Evolutionary conservation across 2,113 vertebrate genomes (phyloP).

Genomic region (Brachypodius melanocephalos): DNA sequence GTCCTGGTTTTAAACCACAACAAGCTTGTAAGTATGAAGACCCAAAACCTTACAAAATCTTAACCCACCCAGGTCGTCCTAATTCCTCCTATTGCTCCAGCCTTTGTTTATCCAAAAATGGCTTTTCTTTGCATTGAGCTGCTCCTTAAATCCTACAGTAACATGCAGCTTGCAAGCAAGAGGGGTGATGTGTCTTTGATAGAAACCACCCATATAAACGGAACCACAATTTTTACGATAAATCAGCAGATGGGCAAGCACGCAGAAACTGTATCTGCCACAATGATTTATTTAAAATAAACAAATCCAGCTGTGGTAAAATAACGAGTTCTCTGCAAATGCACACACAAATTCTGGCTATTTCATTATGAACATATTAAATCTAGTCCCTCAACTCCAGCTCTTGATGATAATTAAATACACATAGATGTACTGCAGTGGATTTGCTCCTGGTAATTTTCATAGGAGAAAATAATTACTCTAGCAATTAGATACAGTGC

Average conservation of each 20-base stretch:
- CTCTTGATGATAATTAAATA: slow-evolving; percentile 67
- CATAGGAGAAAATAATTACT: slow-evolving; percentile 65
- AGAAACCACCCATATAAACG: slow-evolving; percentile 19
- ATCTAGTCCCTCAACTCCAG: slow-evolving; percentile 8
- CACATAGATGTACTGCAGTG: background rate
- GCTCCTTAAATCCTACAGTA: background rate
- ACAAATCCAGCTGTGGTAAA: slow-evolving; percentile 55
- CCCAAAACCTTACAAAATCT: background rate
- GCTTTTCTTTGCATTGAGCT: background rate
- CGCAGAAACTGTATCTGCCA: slow-evolving; percentile 9
- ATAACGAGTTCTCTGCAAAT: slow-evolving; percentile 40
- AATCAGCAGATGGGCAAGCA: slow-evolving; percentile 4
- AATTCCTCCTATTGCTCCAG: background rate
- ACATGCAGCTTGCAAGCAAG: background rate
- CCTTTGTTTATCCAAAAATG: background rate
- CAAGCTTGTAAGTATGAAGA: background rate
- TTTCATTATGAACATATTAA: slow-evolving; percentile 55
- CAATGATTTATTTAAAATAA: slow-evolving; percentile 64
- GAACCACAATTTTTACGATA: slow-evolving; percentile 19
- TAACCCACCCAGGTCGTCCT: background rate
- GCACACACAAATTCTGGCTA: slow-evolving; percentile 41
- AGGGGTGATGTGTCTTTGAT: background rate
- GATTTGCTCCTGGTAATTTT: slow-evolving; percentile 59
- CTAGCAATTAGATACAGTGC: slow-evolving; percentile 54
- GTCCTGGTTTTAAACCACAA: background rate